Evolutionary conservation across 92 coral and sea anemone genomes (phyloP).

Genomic region (Diadumene lineata): DNA sequence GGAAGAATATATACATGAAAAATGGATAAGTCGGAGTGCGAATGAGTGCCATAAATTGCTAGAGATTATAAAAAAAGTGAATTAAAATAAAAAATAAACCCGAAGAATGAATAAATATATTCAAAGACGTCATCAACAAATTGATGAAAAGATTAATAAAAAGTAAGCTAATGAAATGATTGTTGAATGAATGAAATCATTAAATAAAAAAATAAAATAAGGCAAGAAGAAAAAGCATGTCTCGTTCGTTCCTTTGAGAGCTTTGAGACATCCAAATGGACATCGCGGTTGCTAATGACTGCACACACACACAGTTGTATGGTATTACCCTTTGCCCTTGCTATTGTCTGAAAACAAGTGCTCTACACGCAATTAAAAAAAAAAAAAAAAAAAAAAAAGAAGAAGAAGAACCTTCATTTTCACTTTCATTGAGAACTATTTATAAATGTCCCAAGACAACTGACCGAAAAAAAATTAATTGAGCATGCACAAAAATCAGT

Average conservation of each 20-base stretch:
- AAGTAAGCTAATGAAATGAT: too few relatives aligned
- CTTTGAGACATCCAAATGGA: background rate
- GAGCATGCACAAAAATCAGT: background rate
- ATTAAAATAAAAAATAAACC: too few relatives aligned
- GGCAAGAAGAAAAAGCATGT: too few relatives aligned
- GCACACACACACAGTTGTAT: background rate
- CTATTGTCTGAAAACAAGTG: slow-evolving; percentile 12
- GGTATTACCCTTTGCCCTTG: slow-evolving; percentile 11
- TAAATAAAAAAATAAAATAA: too few relatives aligned
- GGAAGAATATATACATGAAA: too few relatives aligned
- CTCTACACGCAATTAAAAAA: slow-evolving; percentile 16
- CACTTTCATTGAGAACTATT: background rate
- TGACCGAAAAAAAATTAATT: background rate
- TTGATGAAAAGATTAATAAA: too few relatives aligned
- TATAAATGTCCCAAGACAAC: background rate
- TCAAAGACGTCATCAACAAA: too few relatives aligned
- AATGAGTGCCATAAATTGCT: too few relatives aligned
- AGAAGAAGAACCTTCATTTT: background rate
- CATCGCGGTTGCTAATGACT: background rate
- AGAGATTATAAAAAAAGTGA: too few relatives aligned
- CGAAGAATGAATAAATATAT: too few relatives aligned
- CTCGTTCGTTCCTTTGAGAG: too few relatives aligned
- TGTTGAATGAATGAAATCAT: background rate
- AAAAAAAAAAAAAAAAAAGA: background rate
- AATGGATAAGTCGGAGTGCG: too few relatives aligned